Percentiles rank a stretch among this genome's conserved stretches.
Conservation (phyloP, 2,797 vertebrate species). For the Saxicola maurus region DNA sequence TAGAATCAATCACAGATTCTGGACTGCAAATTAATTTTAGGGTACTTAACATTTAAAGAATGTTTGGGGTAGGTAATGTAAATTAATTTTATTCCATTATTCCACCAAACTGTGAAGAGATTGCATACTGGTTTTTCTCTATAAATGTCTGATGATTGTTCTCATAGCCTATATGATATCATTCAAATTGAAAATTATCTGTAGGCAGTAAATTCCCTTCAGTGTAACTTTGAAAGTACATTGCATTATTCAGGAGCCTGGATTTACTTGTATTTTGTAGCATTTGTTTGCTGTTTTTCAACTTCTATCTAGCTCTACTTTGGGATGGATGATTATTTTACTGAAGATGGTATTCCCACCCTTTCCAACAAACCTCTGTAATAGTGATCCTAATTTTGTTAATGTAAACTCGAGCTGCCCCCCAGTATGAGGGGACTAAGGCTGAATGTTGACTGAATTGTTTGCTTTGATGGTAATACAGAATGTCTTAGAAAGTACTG, state of each 20-base stretch:
- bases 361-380: background rate
- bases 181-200: background rate
- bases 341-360: background rate
- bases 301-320: background rate
- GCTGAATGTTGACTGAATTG: background rate
- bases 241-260: background rate
- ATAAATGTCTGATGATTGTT: background rate
- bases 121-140: background rate
- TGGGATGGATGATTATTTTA: background rate
- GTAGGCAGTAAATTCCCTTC: background rate
- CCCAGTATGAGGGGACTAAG: background rate
- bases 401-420: background rate
- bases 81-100: background rate
- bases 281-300: background rate
- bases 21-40: background rate
- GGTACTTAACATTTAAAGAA: background rate
- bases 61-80: background rate
- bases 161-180: background rate
- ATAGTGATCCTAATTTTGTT: background rate
- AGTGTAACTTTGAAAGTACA: background rate
- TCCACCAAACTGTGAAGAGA: background rate
- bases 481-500: background rate
- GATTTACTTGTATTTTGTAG: background rate
- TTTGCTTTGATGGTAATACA: background rate
- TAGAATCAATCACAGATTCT: background rate